Base-by-base conservation (phyloP, 2,113 vertebrate genomes). In the Tricholaema leucomelas region DNA sequence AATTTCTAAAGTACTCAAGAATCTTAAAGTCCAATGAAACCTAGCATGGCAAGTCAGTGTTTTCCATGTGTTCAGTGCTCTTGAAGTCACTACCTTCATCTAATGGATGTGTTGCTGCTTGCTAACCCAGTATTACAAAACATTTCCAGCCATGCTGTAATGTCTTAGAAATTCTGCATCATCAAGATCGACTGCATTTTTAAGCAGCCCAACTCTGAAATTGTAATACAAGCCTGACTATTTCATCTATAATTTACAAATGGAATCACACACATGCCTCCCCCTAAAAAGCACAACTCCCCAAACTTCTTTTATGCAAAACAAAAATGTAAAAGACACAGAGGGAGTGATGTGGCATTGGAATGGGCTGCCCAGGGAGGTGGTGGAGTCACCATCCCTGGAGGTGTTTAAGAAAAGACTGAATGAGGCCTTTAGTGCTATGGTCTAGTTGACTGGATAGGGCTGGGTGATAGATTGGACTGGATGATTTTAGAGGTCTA, bases 61-160 rank as follows among this genome's bases (percentile, higher is more conserved):
- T 85, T 87, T 87, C 71, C 4, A 0, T 27, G 74, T 81, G 74
- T 93, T 78, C 61, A 87, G 61, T 28, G n/a, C 20, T 76, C 78
- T 87, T 55, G 33, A 87, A 82, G 46, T 52, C 36, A 59, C 67
- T 80, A 24, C 10, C 21, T 36, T 82, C 15, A 83, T 81, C 88
- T 89, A 89, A 85, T 58, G 46, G 52, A 79, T 92, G 70, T 61
- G 35, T 56, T 87, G 52, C 81, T 91, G 56, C 78, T 87, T 93
- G 48, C 69, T 85, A 82, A 87, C 27, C 9, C 42, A 33, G 56
- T 56, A 56, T 89, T 64, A 92, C 33, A 71, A 91, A 85, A 91
- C 48, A 77, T 87, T 95, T 96, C 84, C 79, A 94, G 75, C 56
- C 67, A 82, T 52, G 67, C 52, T 70, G 67, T 81, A 94, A 72